phyloP scores from a whole-genome alignment of 2,113 vertebrate species.

The Sinocyclocheilus anophthalmus region DNA sequence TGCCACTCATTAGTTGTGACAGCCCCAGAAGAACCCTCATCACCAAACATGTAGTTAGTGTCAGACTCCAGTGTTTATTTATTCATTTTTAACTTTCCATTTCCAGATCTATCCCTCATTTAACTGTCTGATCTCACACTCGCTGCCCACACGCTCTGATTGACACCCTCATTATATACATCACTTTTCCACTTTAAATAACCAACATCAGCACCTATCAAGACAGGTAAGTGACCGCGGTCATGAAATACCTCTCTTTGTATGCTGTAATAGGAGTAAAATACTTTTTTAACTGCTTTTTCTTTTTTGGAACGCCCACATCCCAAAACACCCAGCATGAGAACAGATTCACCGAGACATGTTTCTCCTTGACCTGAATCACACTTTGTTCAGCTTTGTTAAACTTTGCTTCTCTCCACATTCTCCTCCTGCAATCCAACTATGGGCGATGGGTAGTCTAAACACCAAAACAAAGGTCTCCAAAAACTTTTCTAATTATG shows the following conservation, averaged over 20 bases:
- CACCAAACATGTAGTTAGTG: conserved; percentile 55
- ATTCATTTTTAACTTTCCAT: conserved; percentile 54
- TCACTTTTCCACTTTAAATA: conserved; percentile 50
- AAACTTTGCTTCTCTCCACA: conserved; percentile 3
- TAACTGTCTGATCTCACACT: conserved; percentile 39
- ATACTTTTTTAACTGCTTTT: conserved; percentile 11
- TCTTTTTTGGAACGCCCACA: not conserved
- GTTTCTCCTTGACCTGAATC: not conserved
- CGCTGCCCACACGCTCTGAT: conserved; percentile 30
- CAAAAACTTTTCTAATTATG: conserved; percentile 54
- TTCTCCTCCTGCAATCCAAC: not conserved
- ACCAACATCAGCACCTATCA: conserved; percentile 24
- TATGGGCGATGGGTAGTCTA: conserved; percentile 21
- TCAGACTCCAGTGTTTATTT: conserved; percentile 55
- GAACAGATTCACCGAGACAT: not conserved
- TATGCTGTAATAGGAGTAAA: not conserved
- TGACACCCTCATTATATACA: conserved; percentile 27
- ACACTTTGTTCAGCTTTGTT: not conserved
- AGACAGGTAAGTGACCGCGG: conserved; percentile 20
- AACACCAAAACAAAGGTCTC: conserved; percentile 49
- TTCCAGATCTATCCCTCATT: conserved; percentile 40
- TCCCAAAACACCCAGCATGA: conserved; percentile 4
- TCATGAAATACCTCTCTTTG: not conserved
- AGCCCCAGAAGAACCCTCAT: conserved; percentile 49
- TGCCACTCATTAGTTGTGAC: conserved; percentile 57